Evolutionary conservation across 1,140 invertebrate species (phyloP), one percentile per base, ranked within the genome.

Genomic region (Platorchestia sp.): DNA sequence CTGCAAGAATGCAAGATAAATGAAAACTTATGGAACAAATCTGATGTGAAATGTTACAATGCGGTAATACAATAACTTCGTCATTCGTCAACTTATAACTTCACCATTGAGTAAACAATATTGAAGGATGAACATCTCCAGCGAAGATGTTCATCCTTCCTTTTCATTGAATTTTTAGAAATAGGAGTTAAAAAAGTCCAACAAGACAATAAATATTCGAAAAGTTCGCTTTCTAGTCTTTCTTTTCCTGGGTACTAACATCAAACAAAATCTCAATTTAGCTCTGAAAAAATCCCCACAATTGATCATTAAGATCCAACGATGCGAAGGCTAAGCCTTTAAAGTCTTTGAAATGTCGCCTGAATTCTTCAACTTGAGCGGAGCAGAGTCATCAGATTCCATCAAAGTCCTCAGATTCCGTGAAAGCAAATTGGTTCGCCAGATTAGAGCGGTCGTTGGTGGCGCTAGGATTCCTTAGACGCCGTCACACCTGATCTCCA

Each of bases 391-490:
- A 93, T 93, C 91, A 93, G 91, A 93, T 93, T 93, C 44, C 91
- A 93, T 93, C 91, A 93, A 93, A 44, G 91, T 93, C 91, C 10
- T 93, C 91, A 93, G 91, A 93, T 93, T 93, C 44, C 45, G 10
- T 93, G 41, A 93, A 93, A 93, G 91, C 91, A 93, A 93, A 93
- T 93, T 93, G 91, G 91, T 45, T 45, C 91, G 91, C 36, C 91
- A 45, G 91, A 93, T 93, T 93, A 93, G 91, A 93, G 45, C 43
- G 91, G 45, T 47, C 91, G 91, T 27, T 93, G 40, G 40, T 45
- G 91, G 91, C 43, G 22, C 43, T 10, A 47, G 44, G 45, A 93
- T 93, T 93, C 10, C 45, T 93, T 7, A 47, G 36, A 40, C 43
- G 45, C 22, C 43, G 43, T 7, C 45, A 44, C 91, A 93, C 43